A percentile compares a stretch with the other conserved stretches of the same genome.
Conservation (phyloP, 1,140 invertebrate genomes). For the Heliconius eleuchia region DNA sequence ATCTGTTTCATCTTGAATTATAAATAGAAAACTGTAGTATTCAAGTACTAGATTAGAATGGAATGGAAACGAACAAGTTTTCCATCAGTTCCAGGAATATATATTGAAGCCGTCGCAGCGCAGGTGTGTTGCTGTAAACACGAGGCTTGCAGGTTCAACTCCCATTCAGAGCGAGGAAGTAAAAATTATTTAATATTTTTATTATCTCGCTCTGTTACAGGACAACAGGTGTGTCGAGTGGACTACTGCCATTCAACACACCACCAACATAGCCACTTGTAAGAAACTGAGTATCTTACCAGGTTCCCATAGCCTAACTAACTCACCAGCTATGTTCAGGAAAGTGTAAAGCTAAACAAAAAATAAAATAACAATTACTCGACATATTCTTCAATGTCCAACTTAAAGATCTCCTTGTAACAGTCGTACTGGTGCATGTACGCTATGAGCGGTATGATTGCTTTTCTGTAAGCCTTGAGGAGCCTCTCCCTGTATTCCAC, state of each 20-base stretch:
- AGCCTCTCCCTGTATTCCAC: slow-evolving; percentile 78
- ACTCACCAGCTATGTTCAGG: no score
- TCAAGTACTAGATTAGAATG: no score
- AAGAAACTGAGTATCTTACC: no score
- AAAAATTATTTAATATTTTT: slow-evolving; percentile 44
- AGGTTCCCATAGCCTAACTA: no score
- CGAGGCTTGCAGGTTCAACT: background rate
- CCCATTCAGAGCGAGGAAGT: background rate
- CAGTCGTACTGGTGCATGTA: slow-evolving; percentile 82
- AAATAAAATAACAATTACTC: slow-evolving; percentile 68
- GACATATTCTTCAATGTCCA: slow-evolving; percentile 82
- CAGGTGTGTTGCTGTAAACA: background rate
- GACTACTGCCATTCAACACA: no score
- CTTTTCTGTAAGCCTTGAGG: slow-evolving; percentile 82
- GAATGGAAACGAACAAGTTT: no score
- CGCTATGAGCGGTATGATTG: slow-evolving; percentile 84
- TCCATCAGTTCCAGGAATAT: no score
- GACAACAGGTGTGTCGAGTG: background rate
- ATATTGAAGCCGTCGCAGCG: no score
- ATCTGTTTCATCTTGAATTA: no score
- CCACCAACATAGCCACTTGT: no score
- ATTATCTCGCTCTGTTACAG: background rate
- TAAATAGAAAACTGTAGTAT: no score
- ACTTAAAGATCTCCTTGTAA: slow-evolving; percentile 79
- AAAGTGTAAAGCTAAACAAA: background rate